Percentiles rank a stretch among this genome's conserved stretches.
These are phyloP conservation scores for Sciurus niger DNA, from an alignment of 2,113 vertebrate genomes.

Conservation along the genomic window DNA sequence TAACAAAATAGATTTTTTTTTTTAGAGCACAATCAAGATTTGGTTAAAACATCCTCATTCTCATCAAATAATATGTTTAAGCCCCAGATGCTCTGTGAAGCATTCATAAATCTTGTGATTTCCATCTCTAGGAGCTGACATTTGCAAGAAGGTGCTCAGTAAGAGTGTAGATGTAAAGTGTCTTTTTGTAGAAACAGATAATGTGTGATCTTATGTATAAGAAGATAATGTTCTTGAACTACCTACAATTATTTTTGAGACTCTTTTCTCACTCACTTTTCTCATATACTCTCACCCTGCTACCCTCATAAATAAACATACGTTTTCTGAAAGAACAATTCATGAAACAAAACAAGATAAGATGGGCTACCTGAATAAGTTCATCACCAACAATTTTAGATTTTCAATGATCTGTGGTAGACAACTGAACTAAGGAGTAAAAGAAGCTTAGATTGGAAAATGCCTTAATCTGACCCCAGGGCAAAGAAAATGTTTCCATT, in stretches of 20 bases:
- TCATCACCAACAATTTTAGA: constrained; percentile 60
- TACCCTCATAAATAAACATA: constrained; percentile 1
- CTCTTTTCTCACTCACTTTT: background rate
- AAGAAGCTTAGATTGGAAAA: constrained; percentile 53
- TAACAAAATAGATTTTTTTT: constrained; percentile 43
- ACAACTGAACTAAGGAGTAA: constrained; percentile 22
- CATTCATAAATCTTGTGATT: constrained; percentile 12
- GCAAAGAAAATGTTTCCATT: constrained; percentile 42
- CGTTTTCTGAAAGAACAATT: constrained; percentile 42
- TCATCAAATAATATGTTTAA: constrained; percentile 61
- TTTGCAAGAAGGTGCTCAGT: constrained; percentile 52
- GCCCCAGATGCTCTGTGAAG: constrained; percentile 56
- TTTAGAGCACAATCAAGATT: constrained; percentile 70
- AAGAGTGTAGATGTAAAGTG: constrained; percentile 3
- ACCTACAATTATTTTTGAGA: constrained; percentile 43
- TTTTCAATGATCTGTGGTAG: constrained; percentile 42
- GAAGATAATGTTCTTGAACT: constrained; percentile 8
- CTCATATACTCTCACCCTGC: background rate
- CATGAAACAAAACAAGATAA: constrained; percentile 33
- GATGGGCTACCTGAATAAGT: background rate
- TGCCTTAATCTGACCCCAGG: background rate
- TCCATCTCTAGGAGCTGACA: constrained; percentile 39
- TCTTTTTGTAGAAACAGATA: constrained; percentile 40
- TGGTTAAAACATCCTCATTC: constrained; percentile 49
- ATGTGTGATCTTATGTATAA: constrained; percentile 22